Conservation (phyloP, 2,797 vertebrate genomes). For the Hemibagrus guttatus region DNA sequence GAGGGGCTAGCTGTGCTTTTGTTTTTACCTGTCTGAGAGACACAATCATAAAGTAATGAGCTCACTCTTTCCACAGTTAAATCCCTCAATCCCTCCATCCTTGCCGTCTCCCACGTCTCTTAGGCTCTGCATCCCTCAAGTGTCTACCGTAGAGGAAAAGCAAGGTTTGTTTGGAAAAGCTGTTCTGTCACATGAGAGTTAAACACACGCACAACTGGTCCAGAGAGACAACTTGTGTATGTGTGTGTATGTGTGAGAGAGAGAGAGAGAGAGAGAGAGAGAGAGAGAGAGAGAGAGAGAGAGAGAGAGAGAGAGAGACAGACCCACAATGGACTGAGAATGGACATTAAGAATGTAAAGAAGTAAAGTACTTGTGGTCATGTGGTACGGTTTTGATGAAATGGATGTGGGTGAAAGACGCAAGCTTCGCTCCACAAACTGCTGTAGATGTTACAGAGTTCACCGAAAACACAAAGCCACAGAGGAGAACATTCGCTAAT, state of each 20-base stretch:
- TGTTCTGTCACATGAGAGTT: conserved; percentile 34
- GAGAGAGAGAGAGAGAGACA: not conserved
- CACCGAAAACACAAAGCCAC: not conserved
- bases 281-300: not conserved
- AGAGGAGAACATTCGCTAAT: conserved; percentile 19
- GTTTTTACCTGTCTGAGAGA: conserved; percentile 65
- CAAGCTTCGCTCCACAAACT: not conserved
- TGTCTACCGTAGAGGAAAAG: conserved; percentile 44
- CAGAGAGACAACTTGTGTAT: conserved; percentile 14
- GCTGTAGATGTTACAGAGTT: conserved; percentile 1
- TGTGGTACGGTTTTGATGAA: not conserved
- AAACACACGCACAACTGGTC: conserved; percentile 36
- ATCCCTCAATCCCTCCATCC: conserved; percentile 65
- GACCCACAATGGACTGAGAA: not conserved
- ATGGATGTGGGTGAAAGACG: conserved; percentile 11
- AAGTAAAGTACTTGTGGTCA: conserved; percentile 30
- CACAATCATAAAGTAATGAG: conserved; percentile 71
- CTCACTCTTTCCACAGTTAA: conserved; percentile 65
- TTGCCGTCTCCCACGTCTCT: conserved; percentile 20
- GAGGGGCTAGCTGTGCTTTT: conserved; percentile 54
- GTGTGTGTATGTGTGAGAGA: not conserved
- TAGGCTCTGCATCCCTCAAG: conserved; percentile 42
- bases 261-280: not conserved
- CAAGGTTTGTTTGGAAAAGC: conserved; percentile 46
- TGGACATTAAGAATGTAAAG: conserved; percentile 1